A percentile compares a stretch with the other conserved stretches of the same genome.
Evolutionary conservation across 2,888 invertebrate species (phyloP).

Genomic region (Idaea straminata): DNA sequence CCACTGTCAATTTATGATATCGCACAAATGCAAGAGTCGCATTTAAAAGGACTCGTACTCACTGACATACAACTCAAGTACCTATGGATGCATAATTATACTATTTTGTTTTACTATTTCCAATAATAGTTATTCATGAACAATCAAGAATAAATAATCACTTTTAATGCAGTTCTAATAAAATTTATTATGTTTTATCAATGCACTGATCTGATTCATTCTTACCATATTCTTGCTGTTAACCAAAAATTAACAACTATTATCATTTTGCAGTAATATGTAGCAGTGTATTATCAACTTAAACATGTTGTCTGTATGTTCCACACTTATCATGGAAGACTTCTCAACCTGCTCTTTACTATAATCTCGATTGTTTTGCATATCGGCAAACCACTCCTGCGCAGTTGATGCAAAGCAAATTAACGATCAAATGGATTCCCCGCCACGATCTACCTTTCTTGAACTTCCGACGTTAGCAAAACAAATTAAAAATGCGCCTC

Average conservation of each 20-base stretch:
- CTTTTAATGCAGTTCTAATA: not conserved
- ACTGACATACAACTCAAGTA: not conserved
- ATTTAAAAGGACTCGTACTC: not conserved
- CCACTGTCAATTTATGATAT: constrained; percentile 1
- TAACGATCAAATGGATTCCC: constrained; percentile 69
- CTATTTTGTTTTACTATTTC: not conserved
- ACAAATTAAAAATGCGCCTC: constrained; percentile 35
- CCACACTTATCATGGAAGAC: constrained; percentile 38
- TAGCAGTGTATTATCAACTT: constrained; percentile 19
- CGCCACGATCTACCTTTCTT: constrained; percentile 48
- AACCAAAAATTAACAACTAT: not conserved
- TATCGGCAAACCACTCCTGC: constrained; percentile 61
- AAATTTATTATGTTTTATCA: not conserved
- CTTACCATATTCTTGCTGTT: not conserved
- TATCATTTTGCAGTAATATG: constrained; percentile 9
- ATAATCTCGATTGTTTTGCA: constrained; percentile 75
- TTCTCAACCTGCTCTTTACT: constrained; percentile 47
- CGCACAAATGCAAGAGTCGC: constrained; percentile 12
- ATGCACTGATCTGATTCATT: not conserved
- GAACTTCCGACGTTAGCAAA: constrained; percentile 49
- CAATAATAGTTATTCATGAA: not conserved
- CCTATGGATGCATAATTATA: not conserved
- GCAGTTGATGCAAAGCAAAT: constrained; percentile 64
- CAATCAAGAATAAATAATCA: not conserved
- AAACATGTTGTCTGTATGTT: constrained; percentile 32